Evolutionary conservation across 2,113 vertebrate species (phyloP).

Genomic region (human): DNA sequence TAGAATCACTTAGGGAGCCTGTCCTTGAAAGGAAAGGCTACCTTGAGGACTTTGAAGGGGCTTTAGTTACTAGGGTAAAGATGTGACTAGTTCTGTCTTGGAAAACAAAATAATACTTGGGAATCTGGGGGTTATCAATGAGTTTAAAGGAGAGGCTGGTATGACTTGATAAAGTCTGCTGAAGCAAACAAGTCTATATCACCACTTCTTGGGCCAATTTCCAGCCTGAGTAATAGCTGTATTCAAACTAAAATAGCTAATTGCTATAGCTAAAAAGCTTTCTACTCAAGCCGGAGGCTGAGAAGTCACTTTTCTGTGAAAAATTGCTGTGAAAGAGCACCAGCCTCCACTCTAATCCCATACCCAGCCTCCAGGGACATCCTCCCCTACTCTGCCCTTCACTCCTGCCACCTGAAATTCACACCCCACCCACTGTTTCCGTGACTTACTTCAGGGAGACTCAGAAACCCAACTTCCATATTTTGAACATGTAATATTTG

Average conservation of each 20-base stretch:
- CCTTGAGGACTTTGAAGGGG: not conserved
- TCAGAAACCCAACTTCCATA: not conserved
- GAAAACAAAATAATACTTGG: not conserved
- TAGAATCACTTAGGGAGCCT: not conserved
- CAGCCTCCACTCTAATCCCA: accelerated
- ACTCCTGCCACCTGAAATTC: not conserved
- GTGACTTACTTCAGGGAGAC: not conserved
- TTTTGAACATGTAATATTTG: not conserved
- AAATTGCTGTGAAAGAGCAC: not conserved
- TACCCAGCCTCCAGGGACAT: not conserved
- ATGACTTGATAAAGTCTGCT: not conserved
- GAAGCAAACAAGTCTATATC: not conserved
- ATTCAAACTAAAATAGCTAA: not conserved
- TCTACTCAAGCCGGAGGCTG: not conserved
- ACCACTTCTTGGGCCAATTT: not conserved
- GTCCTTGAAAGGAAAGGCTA: not conserved
- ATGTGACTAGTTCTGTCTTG: not conserved
- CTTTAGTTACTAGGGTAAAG: not conserved
- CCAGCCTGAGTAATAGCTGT: not conserved
- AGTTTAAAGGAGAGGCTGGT: not conserved
- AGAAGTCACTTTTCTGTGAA: not conserved
- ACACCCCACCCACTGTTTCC: not conserved
- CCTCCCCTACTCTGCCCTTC: no score
- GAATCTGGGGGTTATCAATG: no score
- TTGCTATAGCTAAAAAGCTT: not conserved